phyloP scores from a whole-genome alignment of 1,140 invertebrate species.

The Euglossa dilemma region DNA sequence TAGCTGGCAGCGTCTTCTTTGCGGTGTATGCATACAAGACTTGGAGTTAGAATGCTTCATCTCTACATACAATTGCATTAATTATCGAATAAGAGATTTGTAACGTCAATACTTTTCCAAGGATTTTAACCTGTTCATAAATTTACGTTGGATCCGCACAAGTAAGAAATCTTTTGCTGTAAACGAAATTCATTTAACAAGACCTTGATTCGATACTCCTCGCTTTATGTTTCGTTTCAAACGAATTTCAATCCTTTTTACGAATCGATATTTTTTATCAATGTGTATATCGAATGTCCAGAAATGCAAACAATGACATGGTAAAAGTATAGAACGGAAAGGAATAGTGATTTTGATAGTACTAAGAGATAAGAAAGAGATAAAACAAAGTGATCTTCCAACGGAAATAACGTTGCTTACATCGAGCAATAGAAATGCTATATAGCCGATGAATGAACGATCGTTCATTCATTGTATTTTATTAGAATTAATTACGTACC shows the following conservation, averaged over 20 bases:
- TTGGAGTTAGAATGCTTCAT: slow-evolving; percentile 23
- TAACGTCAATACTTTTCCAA: slow-evolving; percentile 23
- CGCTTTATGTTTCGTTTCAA: neutral
- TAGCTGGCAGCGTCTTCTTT: slow-evolving; percentile 38
- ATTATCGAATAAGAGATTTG: slow-evolving; percentile 14
- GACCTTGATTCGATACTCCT: neutral
- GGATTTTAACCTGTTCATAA: neutral
- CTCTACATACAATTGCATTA: slow-evolving; percentile 12
- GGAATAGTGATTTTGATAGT: slow-evolving; percentile 6
- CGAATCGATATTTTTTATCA: slow-evolving; percentile 17
- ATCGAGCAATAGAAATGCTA: slow-evolving; percentile 24
- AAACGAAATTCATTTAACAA: slow-evolving; percentile 13
- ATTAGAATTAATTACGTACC: slow-evolving; percentile 64
- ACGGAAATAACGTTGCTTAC: slow-evolving; percentile 15
- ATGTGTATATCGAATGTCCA: neutral
- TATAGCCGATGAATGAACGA: slow-evolving; percentile 3
- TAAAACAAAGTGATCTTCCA: slow-evolving; percentile 16
- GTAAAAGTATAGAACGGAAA: slow-evolving; percentile 16
- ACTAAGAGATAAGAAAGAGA: neutral
- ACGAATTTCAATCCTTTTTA: neutral
- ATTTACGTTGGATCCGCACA: slow-evolving; percentile 4
- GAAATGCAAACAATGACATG: slow-evolving; percentile 1
- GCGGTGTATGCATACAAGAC: slow-evolving; percentile 25
- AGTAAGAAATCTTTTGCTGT: neutral
- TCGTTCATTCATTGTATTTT: slow-evolving; percentile 51